Percentiles rank a stretch among this genome's conserved stretches.
Evolutionary conservation across 1,140 invertebrate genomes (phyloP).

Genomic region (Polypedilum vanderplanki): DNA sequence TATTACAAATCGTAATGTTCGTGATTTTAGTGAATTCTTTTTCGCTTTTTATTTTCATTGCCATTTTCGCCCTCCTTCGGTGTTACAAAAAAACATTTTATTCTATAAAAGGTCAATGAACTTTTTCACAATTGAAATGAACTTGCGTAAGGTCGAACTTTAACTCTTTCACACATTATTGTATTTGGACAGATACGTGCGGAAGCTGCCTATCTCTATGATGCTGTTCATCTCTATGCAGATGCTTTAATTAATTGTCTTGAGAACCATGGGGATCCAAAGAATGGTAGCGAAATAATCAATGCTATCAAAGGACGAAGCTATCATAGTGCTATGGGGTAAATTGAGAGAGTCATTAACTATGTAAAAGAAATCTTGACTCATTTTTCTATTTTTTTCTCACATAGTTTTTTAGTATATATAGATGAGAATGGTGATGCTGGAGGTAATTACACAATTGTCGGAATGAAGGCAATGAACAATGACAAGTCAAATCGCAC

Average conservation of each 20-base stretch:
- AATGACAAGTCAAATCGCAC: slow-evolving; percentile 39
- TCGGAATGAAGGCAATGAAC: slow-evolving; percentile 53
- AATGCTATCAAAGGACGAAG: slow-evolving; percentile 61
- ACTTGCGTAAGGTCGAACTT: background rate
- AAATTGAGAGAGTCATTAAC: slow-evolving; percentile 38
- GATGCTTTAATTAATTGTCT: slow-evolving; percentile 62
- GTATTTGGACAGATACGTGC: slow-evolving; percentile 60
- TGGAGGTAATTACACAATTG: slow-evolving; percentile 90
- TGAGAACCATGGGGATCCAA: slow-evolving; percentile 54
- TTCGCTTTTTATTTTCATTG: background rate
- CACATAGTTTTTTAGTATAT: slow-evolving; percentile 50
- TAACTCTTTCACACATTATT: slow-evolving; percentile 35
- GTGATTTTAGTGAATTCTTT: slow-evolving; percentile 25
- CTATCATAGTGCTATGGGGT: slow-evolving; percentile 83
- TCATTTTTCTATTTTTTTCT: slow-evolving; percentile 13
- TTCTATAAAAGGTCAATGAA: background rate
- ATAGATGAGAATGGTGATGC: slow-evolving; percentile 94
- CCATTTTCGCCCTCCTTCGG: background rate
- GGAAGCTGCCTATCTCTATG: slow-evolving; percentile 86
- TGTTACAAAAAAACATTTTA: background rate
- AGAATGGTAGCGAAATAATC: slow-evolving; percentile 66
- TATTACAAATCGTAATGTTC: slow-evolving; percentile 20
- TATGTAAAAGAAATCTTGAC: background rate
- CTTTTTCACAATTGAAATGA: background rate
- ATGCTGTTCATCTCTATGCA: slow-evolving; percentile 80